A percentile compares a stretch with the other conserved stretches of the same genome.
phyloP scores from a whole-genome alignment of 2,797 vertebrate genomes.

The Parotocinclus haroldoi region DNA sequence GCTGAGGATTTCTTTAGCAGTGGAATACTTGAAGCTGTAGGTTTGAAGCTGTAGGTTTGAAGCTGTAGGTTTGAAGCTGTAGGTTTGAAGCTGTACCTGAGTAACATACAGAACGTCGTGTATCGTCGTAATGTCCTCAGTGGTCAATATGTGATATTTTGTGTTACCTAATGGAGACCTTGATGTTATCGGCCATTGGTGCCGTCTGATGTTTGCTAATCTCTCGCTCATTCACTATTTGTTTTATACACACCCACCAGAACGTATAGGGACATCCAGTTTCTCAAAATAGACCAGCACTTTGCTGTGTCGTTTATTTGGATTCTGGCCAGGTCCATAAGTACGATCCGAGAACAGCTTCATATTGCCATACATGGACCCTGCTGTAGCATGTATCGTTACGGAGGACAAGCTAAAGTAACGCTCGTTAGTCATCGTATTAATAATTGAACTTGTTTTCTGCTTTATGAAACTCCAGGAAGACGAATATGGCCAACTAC shows the following conservation, averaged over 20 bases:
- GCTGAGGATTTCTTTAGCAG: no score
- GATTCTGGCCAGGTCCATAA: slow-evolving; percentile 17
- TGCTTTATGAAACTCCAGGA: neutral
- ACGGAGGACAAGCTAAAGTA: neutral
- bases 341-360: slow-evolving; percentile 1
- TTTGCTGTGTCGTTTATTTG: slow-evolving; percentile 14
- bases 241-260: neutral
- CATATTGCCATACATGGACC: slow-evolving; percentile 22
- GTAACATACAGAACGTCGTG: no score
- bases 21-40: no score
- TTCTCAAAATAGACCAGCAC: slow-evolving; percentile 13
- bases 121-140: neutral
- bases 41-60: neutral
- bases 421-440: neutral
- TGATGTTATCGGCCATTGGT: slow-evolving; percentile 16
- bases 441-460: slow-evolving; percentile 5
- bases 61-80: no score
- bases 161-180: neutral
- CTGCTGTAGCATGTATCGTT: neutral
- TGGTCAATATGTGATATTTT: neutral
- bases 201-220: slow-evolving; percentile 38
- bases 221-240: neutral
- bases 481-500: neutral
- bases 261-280: slow-evolving; percentile 8
- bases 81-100: no score